Evolutionary conservation across 2,888 invertebrate species (phyloP).

Genomic region (Physocephala rufipes): DNA sequence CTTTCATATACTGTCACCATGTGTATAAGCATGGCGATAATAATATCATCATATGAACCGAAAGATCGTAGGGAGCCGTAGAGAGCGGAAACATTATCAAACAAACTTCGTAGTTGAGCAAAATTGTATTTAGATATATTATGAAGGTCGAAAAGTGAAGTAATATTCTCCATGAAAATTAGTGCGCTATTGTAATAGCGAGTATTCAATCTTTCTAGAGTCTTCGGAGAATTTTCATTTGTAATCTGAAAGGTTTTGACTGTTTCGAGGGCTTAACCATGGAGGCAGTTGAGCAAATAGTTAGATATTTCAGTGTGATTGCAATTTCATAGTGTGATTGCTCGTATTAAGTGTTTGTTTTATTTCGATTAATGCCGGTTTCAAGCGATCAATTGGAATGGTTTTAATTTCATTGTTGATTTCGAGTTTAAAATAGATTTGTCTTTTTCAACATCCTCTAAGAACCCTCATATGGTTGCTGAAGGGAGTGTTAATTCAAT

Average conservation of each 20-base stretch:
- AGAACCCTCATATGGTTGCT: too few species aligned
- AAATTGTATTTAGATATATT: constrained; percentile 15
- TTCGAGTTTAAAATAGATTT: too few species aligned
- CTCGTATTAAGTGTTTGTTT: background rate
- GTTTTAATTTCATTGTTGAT: too few species aligned
- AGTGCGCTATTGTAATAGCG: background rate
- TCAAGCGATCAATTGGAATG: too few species aligned
- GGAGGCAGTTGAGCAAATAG: constrained; percentile 2
- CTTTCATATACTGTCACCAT: constrained; percentile 31
- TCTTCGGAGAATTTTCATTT: background rate
- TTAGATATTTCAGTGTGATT: constrained; percentile 7
- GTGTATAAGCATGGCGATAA: constrained; percentile 33
- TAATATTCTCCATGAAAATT: constrained; percentile 11
- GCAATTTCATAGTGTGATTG: background rate
- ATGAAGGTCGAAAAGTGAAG: constrained; percentile 29
- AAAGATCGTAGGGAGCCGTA: constrained; percentile 33
- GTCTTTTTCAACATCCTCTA: too few species aligned
- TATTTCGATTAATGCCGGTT: too few species aligned
- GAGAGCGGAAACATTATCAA: constrained; percentile 35
- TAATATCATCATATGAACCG: constrained; percentile 34
- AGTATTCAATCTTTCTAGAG: background rate
- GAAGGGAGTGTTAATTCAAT: too few species aligned
- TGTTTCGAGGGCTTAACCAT: constrained; percentile 4
- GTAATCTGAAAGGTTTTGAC: constrained; percentile 6
- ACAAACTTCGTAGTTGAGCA: constrained; percentile 27